Conservation (phyloP, 2,113 vertebrate species). For the Grammomys surdaster region DNA sequence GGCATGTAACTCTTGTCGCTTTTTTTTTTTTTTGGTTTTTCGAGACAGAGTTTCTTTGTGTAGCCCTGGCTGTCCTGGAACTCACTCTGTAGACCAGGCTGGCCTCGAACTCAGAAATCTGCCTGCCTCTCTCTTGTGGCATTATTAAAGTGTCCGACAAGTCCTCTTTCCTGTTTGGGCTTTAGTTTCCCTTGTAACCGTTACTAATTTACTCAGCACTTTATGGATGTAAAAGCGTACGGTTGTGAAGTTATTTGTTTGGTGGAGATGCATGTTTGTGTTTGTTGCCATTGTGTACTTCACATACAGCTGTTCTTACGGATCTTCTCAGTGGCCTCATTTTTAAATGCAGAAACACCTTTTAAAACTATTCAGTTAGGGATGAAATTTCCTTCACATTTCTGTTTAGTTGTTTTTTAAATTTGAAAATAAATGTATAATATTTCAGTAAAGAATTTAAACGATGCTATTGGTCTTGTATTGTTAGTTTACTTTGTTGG, state of each 20-base stretch:
- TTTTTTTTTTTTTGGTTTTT: too few relatives aligned
- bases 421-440: constrained; percentile 39
- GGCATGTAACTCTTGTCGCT: not conserved
- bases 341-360: not conserved
- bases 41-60: too few relatives aligned
- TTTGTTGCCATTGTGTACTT: not conserved
- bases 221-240: constrained; percentile 43
- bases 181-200: constrained; percentile 20
- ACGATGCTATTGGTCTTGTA: not conserved
- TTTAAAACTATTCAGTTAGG: not conserved
- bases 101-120: too few relatives aligned
- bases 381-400: not conserved
- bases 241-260: not conserved
- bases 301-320: not conserved
- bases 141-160: not conserved
- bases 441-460: not conserved
- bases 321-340: not conserved
- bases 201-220: constrained; percentile 30
- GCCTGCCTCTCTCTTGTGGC: not conserved
- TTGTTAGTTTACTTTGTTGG: constrained; percentile 26
- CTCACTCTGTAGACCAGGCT: too few relatives aligned
- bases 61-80: too few relatives aligned
- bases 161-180: constrained; percentile 25
- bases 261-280: not conserved
- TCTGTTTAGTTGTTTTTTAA: constrained; percentile 45